Evolutionary conservation across 2,113 vertebrate genomes (phyloP), one percentile per base, ranked within the genome.

Genomic region (Gymnocephalus cernua): DNA sequence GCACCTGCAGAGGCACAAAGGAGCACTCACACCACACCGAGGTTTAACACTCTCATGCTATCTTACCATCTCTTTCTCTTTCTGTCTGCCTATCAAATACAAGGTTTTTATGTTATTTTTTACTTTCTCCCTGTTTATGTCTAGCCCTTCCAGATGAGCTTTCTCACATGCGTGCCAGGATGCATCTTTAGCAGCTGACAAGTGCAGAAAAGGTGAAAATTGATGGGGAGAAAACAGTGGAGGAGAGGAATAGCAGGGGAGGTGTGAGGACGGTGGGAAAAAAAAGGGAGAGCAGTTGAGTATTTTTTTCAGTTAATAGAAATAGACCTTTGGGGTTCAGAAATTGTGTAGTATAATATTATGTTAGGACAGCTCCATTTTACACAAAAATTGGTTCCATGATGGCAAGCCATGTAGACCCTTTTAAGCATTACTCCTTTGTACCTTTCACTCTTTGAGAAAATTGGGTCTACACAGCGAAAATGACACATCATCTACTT

Each of bases 281-380:
- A 12, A 54, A 51, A 29, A 13, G 18, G 27, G 8, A 41, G 25
- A 62, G 63, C 15, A 63, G 69, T 25, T 25, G 27, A n/a, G 54
- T 25, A 8, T 41, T 75, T 80, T 38, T 83, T 82, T 78, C 64
- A 67, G 41, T 79, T 89, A 85, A 79, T 82, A 86, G 80, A 86
- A 89, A 85, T 44, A 70, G 54, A 74, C 84, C 71, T 82, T 71
- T 80, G 75, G 74, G 78, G 73, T 77, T 87, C 25, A 74, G 78
- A 65, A 71, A 80, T 80, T 74, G 70, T 86, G 71, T 58, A 67
- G 65, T 82, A 82, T 86, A 83, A 77, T 89, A 73, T 84, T 67
- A 84, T 64, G 74, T 82, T 74, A 75, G 51, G 75, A 86, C 86
- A 83, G 71, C 77, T 90, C 77, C 64, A 87, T 90, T 91, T 89